Base-by-base conservation (phyloP, 2,888 invertebrate genomes). In the Caenorhabditis auriculariae region DNA sequence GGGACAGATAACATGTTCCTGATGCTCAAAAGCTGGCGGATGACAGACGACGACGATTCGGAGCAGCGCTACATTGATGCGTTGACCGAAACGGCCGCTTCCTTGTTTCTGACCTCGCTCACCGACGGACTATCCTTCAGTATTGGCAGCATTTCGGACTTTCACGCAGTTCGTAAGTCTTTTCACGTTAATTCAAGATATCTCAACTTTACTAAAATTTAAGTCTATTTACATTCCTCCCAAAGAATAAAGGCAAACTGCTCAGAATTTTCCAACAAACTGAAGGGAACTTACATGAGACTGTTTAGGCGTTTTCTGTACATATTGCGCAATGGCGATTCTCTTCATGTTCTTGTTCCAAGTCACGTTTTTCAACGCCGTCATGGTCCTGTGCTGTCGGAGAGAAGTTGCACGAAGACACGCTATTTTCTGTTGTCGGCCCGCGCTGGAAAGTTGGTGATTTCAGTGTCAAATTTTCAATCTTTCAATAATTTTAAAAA, bases 1-100 rank as follows among this genome's bases (percentile, higher is more conserved):
- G 93, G 93, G 61, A 91, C 93, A 61, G 93, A 94, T 82, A 93
- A 93, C 82, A 93, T 93, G 0, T 94, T 93, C 81, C 91, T 94
- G 19, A 91, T 94, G 91, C 84, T 94, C 77, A 92, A 91, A 12
- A 91, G 91, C 0, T 93, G 93, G 93, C 86, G 93, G 54, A 87
- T 93, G 54, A 91, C 92, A 0, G 89, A 90, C 6, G 64, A 72
- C n/a, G 38, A 58, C 9, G 21, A 46, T 9, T 24, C 44, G 43
- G 89, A 91, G 0, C 89, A 90, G 77, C 86, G 93, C 44, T 90
- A 93, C 89, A 91, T 89, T 0, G 87, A 88, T 58, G 91, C 90
- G 84, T 86, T 93, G 81, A 90, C 91, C 45, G 93, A 93, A 83
- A 92, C 93, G 1, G 93, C 93, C 0, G 93, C 93, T 21, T 93